Evolutionary conservation across 2,888 invertebrate genomes (phyloP).

Genomic region (Noctua fimbriata): DNA sequence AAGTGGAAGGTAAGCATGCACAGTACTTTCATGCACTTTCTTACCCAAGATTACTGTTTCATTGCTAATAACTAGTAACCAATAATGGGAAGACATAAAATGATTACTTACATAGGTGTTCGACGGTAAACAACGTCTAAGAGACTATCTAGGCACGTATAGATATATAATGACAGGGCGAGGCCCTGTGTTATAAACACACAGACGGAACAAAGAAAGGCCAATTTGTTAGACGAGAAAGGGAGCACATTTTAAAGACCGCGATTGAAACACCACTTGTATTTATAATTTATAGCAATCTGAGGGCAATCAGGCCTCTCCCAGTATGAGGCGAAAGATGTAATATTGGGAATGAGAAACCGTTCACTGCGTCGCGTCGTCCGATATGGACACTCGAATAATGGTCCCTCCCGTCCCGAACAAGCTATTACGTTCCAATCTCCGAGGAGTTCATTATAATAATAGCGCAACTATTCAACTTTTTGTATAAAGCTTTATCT

Average conservation of each 20-base stretch:
- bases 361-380: constrained; percentile 79
- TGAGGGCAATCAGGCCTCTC: constrained; percentile 86
- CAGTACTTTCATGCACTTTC: constrained; percentile 70
- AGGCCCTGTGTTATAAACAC: constrained; percentile 75
- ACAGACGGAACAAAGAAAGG: constrained; percentile 86
- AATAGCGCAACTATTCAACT: constrained; percentile 58
- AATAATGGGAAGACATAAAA: constrained; percentile 68
- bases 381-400: constrained; percentile 77
- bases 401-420: constrained; percentile 69
- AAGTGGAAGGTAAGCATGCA: constrained; percentile 63
- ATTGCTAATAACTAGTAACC: constrained; percentile 64
- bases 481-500: constrained; percentile 68
- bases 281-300: constrained; percentile 89
- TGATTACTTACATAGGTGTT: constrained; percentile 62
- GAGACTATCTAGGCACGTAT: constrained; percentile 58
- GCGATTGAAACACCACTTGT: constrained; percentile 85
- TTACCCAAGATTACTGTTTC: constrained; percentile 67
- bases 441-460: constrained; percentile 70
- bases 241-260: constrained; percentile 88
- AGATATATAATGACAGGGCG: constrained; percentile 77
- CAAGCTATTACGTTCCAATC: constrained; percentile 72
- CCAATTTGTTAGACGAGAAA: constrained; percentile 88
- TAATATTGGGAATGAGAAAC: constrained; percentile 84
- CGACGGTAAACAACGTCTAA: constrained; percentile 66
- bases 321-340: constrained; percentile 84